Base-by-base conservation (phyloP, 2,113 vertebrate genomes). In the Pluvianellus socialis region DNA sequence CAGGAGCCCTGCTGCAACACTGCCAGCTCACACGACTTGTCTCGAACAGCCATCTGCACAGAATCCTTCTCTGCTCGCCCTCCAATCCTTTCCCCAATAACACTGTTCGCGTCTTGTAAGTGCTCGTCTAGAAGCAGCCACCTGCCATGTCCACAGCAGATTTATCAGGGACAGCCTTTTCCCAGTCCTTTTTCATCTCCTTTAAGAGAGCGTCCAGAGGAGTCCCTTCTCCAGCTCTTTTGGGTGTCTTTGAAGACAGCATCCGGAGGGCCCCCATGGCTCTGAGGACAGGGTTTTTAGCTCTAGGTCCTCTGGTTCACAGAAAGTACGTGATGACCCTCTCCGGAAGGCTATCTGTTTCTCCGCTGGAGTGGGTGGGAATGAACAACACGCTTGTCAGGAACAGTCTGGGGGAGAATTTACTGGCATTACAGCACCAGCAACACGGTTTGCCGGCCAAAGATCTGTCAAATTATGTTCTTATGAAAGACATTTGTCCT, bases 1-100 rank as follows among this genome's bases (percentile, higher is more conserved):
- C 44, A 56, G 33, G 18, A 83, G 24, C 26, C n/a, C 58, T 66
- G 22, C 14, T 50, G 35, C 45, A 65, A 16, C 55, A 6, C 33
- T 62, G 42, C 2, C 1, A 4, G 40, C 33, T 92, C 63, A 28
- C 52, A 9, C 10, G 1, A 1, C 38, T 66, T 1, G 0, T 18
- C 33, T 66, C 50, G 20, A 59, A 30, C 9, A 83, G 9, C 35
- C 5, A 6, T 26, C 40, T 47, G 38, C 15, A 4, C 32, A 63
- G 32, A 44, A 72, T 4, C 26, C 22, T 62, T 40, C 58, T 47
- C 52, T 58, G 50, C 42, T 82, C 73, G n/a, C 33, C 63, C 30
- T 82, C 10, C 2, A 19, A 44, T 52, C 35, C 44, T 83, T 65
- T 73, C 12, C 9, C 24, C 71, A 86, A 8, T 6, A 66, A 15